phyloP scores from a whole-genome alignment of 2,797 vertebrate genomes.

The Galaxias olidus region DNA sequence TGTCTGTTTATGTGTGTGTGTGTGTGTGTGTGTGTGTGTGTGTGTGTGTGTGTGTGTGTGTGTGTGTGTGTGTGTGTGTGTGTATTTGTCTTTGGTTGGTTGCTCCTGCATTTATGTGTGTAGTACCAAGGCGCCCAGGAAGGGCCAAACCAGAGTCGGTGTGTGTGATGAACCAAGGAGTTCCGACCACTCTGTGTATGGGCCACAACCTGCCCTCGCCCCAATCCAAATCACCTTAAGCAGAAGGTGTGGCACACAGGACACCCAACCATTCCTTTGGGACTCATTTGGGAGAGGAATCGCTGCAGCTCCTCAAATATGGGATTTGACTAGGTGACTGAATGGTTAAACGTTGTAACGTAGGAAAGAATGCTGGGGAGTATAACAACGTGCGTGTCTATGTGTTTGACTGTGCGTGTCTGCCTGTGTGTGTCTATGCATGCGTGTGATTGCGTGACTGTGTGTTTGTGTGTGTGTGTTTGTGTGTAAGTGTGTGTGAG shows the following conservation, averaged over 20 bases:
- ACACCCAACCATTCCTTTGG: too few relatives aligned
- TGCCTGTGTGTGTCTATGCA: too few relatives aligned
- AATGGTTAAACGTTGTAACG: neutral
- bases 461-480: too few relatives aligned
- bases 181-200: constrained; percentile 57
- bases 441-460: too few relatives aligned
- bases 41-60: too few relatives aligned
- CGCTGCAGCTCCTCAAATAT: neutral
- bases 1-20: too few relatives aligned
- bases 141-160: constrained; percentile 46
- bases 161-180: constrained; percentile 60
- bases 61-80: too few relatives aligned
- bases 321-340: neutral
- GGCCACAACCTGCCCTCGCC: constrained; percentile 45
- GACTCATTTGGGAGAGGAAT: too few relatives aligned
- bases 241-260: neutral
- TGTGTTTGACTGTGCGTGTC: neutral
- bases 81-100: too few relatives aligned
- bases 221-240: constrained; percentile 7
- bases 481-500: too few relatives aligned
- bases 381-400: neutral
- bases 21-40: too few relatives aligned
- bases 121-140: constrained; percentile 43
- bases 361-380: neutral
- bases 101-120: constrained; percentile 21